Evolutionary conservation across 1,140 invertebrate genomes (phyloP), one percentile per base, ranked within the genome.

Genomic region (Spodoptera litura): DNA sequence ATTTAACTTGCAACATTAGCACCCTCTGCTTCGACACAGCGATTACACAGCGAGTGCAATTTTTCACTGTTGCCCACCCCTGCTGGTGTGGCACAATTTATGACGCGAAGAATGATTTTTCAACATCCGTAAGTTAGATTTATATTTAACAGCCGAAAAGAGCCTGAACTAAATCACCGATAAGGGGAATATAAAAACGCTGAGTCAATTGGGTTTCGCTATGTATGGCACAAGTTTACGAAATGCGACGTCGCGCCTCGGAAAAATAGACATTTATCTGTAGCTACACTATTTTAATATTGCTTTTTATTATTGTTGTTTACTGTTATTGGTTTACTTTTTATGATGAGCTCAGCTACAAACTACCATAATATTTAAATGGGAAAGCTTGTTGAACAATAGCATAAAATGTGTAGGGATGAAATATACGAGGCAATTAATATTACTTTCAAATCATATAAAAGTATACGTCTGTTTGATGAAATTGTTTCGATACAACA

Each of bases 1-100:
- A 90, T 90, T 85, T 85, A 88, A 87, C 82, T 88, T 86, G 86
- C 86, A 88, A 86, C 89, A 91, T 91, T 91, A 92, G 89, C 87
- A 85, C 87, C 89, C 86, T 87, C 83, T 78, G 83, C 78, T 87
- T 87, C 87, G 82, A 88, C 88, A 86, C 83, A 87, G 85, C 89
- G 86, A 88, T 89, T 88, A 91, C 87, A 87, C 83, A 82, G 85
- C 85, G 86, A 83, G 75, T 89, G 88, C 87, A 89, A 91, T 89
- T 90, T 90, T 90, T 89, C 88, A 90, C 85, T 85, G 86, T 82
- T 84, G 84, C 83, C 83, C 86, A 83, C 89, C 87, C 87, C 85
- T 82, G 83, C 74, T 86, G 85, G 82, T 84, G 84, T 85, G 83
- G 81, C 82, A 85, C 85, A 88, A 91, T 92, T 91, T 92, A 92